Conservation (phyloP, 2,888 invertebrate species). For the Stictocephala bisonia region DNA sequence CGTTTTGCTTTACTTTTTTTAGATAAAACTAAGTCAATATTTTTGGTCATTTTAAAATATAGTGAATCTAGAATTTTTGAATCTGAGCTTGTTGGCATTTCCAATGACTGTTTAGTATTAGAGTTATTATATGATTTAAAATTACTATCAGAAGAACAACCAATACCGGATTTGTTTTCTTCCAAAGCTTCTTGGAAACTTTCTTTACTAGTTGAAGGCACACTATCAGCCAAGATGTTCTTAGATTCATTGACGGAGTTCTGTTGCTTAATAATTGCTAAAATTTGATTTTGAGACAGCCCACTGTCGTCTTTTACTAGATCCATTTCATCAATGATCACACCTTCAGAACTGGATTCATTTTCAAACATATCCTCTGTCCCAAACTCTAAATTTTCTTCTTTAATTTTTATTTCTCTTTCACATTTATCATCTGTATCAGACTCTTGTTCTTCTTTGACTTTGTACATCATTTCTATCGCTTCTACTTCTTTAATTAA, state of each 20-base stretch:
- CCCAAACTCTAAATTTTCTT: constrained; percentile 46
- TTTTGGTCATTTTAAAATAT: constrained; percentile 24
- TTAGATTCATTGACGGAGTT: not conserved
- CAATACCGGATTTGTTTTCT: too few relatives aligned
- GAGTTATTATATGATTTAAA: too few relatives aligned
- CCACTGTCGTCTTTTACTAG: constrained; percentile 63
- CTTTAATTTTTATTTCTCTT: constrained; percentile 24
- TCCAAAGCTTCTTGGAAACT: too few relatives aligned
- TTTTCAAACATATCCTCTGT: constrained; percentile 63
- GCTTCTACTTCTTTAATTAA: constrained; percentile 21
- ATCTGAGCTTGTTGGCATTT: not conserved
- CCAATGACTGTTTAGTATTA: not conserved
- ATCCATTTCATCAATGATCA: constrained; percentile 64
- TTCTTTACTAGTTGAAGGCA: constrained; percentile 36
- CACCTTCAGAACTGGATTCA: constrained; percentile 67
- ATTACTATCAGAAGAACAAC: too few relatives aligned
- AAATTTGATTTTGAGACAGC: constrained; percentile 77
- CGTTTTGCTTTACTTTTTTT: too few relatives aligned
- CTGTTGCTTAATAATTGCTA: constrained; percentile 63
- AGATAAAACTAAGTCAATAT: not conserved
- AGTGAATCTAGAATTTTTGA: constrained; percentile 1
- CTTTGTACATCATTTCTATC: constrained; percentile 28
- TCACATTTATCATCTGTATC: constrained; percentile 7
- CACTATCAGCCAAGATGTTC: not conserved
- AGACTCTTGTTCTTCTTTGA: constrained; percentile 55